Evolutionary conservation across 2,113 vertebrate genomes (phyloP).

Genomic region (Rhinolophus ferrumequinum): DNA sequence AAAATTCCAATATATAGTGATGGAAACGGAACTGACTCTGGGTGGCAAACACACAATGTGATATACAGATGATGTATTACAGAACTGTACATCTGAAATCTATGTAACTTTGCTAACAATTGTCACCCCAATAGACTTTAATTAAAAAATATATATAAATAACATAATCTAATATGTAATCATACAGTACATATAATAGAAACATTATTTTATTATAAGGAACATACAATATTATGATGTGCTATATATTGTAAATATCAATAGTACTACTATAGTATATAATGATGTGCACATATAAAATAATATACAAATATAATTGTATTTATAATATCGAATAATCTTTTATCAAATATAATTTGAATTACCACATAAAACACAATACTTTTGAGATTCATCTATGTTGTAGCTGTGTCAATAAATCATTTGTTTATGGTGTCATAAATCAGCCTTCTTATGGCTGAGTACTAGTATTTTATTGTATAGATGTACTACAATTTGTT

Average conservation of each 20-base stretch:
- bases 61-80: no score
- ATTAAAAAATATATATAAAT: not conserved
- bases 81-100: no score
- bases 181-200: not conserved
- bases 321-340: not conserved
- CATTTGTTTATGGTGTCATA: not conserved
- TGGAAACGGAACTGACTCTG: no score
- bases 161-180: not conserved
- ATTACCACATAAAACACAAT: not conserved
- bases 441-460: not conserved
- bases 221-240: not conserved
- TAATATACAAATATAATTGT: not conserved
- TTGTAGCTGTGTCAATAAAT: not conserved
- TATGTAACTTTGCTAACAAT: no score
- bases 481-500: not conserved
- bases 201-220: not conserved
- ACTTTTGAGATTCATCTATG: not conserved
- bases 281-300: not conserved
- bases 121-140: no score
- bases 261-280: not conserved
- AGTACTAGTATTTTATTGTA: not conserved
- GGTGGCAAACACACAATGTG: no score
- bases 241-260: not conserved
- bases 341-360: constrained; percentile 26
- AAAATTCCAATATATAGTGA: no score